Base-by-base conservation (phyloP, 35 echinoderm and acorn worm genomes). In the Ophioderma brevispina region DNA sequence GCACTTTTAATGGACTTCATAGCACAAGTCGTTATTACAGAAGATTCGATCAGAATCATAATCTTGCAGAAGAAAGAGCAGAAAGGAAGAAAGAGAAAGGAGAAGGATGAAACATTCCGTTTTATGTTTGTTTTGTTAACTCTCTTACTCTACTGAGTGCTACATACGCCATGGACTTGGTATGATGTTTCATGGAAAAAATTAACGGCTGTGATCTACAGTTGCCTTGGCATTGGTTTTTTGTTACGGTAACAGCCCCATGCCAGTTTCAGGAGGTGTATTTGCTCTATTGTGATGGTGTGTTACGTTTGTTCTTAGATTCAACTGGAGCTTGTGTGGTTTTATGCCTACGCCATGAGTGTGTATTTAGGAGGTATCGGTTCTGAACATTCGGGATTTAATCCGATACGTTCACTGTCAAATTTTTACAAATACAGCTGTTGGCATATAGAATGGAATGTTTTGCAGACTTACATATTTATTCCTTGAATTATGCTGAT, bases 171-270 rank as follows among this genome's bases (percentile, higher is more conserved):
- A 55, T 81, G 36, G 34, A 10, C 19, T n/a, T 36, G n/a, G n/a
- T 76, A 32, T 76, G 11, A 36, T n/a, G 13, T 30, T 87, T 31
- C 75, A 79, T 55, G 35, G 41, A 87, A 0, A 92, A 75, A 0
- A n/a, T n/a, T n/a, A n/a, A 92, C 84, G 11, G 90, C 84, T 87
- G n/a, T 75, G 79, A 31, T 79, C 18, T 35, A 70, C 80, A 15
- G 90, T 80, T 41, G 18, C 90, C 90, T 40, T 92, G 90, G 39
- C 87, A 84, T n/a, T n/a, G n/a, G n/a, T n/a, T n/a, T n/a, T 87
- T 92, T 92, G 37, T 92, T 84, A 0, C 77, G 80, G 84, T 92
- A 0, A 86, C 88, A 38, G 90, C n/a, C 90, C 39, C 52, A 92
- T 40, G 85, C 34, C 25, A 94, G 56, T 77, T 94, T 94, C 1